phyloP scores from a whole-genome alignment of 2,888 invertebrate genomes.

The Drosophila koepferae region DNA sequence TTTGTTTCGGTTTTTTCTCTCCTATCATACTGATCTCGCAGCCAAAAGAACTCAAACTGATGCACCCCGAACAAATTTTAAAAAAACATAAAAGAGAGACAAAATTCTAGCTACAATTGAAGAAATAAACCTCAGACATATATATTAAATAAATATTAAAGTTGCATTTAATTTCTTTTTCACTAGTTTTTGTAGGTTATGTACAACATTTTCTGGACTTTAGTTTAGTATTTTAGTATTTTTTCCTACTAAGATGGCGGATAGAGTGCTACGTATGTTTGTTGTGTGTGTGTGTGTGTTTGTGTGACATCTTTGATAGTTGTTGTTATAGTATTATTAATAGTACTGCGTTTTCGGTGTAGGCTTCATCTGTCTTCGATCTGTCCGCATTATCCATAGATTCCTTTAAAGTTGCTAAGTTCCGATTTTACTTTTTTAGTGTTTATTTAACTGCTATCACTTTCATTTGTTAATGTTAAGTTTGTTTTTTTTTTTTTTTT shows the following conservation, averaged over 20 bases:
- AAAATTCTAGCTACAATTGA: conserved; percentile 51
- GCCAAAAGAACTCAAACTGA: conserved; percentile 45
- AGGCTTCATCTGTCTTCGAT: conserved; percentile 42
- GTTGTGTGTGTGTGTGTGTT: conserved; percentile 3
- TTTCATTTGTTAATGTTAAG: conserved; percentile 67
- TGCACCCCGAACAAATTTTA: conserved; percentile 27
- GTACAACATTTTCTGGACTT: conserved; percentile 64
- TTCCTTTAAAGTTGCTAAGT: conserved; percentile 53
- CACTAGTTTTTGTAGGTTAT: conserved; percentile 53
- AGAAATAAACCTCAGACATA: conserved; percentile 6
- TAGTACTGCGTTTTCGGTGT: conserved; percentile 43
- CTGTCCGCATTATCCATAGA: conserved; percentile 37
- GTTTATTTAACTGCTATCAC: conserved; percentile 76
- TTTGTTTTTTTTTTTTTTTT: conserved; percentile 37
- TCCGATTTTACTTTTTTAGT: conserved; percentile 36
- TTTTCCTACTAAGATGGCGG: conserved; percentile 35
- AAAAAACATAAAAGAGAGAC: neutral
- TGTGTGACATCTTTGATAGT: conserved; percentile 34
- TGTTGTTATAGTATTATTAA: conserved; percentile 22
- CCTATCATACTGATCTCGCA: conserved; percentile 30
- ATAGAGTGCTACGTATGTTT: conserved; percentile 32
- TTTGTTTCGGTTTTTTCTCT: conserved; percentile 8
- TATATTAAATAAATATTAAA: conserved; percentile 47
- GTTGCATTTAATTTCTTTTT: conserved; percentile 21
- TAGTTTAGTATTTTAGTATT: conserved; percentile 25